These are phyloP conservation scores for Drosophila heteroneura DNA, from an alignment of 2,888 invertebrate species.

Conservation along the genomic window DNA sequence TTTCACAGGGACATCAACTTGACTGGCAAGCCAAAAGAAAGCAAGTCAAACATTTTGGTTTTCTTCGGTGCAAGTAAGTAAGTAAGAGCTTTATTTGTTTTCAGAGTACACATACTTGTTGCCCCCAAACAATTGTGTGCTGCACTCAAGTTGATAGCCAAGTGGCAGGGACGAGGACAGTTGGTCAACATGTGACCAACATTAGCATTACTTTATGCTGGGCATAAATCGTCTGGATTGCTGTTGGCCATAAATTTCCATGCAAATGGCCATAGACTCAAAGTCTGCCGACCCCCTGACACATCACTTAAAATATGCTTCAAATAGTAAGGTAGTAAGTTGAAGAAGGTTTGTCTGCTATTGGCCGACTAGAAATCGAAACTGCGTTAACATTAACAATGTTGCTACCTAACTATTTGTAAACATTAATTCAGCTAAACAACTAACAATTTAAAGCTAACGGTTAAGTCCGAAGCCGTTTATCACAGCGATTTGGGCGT, in stretches of 20 bases:
- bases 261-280: constrained; percentile 19
- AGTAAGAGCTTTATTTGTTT: constrained; percentile 53
- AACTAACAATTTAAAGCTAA: neutral
- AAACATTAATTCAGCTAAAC: constrained; percentile 7
- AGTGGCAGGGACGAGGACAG: constrained; percentile 27
- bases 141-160: constrained; percentile 22
- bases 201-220: constrained; percentile 58
- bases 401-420: constrained; percentile 10
- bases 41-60: constrained; percentile 5
- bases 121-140: constrained; percentile 58
- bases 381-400: neutral
- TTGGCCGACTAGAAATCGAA: constrained; percentile 18
- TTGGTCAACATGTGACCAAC: constrained; percentile 54
- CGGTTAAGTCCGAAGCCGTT: constrained; percentile 15
- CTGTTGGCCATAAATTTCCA: constrained; percentile 39
- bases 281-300: constrained; percentile 22
- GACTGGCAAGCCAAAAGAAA: neutral
- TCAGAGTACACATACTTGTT: constrained; percentile 32
- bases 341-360: neutral
- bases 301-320: neutral
- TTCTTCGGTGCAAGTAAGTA: constrained; percentile 38
- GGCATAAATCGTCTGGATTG: constrained; percentile 71
- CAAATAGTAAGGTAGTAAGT: constrained; percentile 5
- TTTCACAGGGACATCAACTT: neutral
- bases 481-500: constrained; percentile 75